Percentiles rank a stretch among this genome's conserved stretches.
Evolutionary conservation across 2,113 vertebrate species (phyloP).

Genomic region (Halcyon senegalensis): DNA sequence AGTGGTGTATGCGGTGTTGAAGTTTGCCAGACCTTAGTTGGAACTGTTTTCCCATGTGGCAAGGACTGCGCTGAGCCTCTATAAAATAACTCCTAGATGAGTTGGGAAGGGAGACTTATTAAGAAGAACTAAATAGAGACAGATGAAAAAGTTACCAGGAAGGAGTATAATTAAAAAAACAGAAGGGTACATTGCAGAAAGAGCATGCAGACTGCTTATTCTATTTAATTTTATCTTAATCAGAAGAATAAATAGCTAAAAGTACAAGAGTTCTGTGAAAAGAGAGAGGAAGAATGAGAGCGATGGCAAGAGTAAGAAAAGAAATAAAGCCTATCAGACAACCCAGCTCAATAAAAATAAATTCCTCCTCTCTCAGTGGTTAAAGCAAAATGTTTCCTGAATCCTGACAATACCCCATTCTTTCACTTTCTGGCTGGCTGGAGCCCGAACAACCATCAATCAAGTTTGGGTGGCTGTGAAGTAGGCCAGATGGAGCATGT

Average conservation of each 20-base stretch:
- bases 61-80: neutral
- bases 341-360: neutral
- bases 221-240: neutral
- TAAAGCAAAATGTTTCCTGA: conserved; percentile 25
- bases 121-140: neutral
- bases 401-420: neutral
- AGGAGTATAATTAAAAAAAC: neutral
- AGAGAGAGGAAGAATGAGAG: neutral
- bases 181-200: neutral
- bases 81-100: neutral
- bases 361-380: neutral
- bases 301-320: neutral
- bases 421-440: neutral
- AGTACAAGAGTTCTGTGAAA: neutral
- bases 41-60: neutral
- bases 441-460: neutral
- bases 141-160: neutral
- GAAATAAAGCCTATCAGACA: neutral
- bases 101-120: neutral
- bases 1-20: neutral
- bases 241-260: neutral
- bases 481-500: neutral
- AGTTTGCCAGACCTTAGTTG: neutral
- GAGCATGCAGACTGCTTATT: neutral
- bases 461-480: neutral